Percentiles rank a stretch among this genome's conserved stretches.
phyloP scores from a whole-genome alignment of 2,797 vertebrate species.

The Manis javanica region DNA sequence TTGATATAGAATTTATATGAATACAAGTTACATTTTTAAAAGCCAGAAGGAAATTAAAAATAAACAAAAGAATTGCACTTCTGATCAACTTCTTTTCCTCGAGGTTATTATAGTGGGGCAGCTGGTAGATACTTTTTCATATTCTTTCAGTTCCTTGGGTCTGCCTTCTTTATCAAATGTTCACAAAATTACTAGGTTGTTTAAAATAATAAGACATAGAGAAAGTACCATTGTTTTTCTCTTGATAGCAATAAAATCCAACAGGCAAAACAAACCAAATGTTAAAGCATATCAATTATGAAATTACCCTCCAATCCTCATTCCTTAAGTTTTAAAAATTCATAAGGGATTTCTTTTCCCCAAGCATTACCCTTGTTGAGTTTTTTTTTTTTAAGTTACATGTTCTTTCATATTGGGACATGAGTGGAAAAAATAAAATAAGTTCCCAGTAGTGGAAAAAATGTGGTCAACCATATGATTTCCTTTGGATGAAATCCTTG shows the following conservation, averaged over 20 bases:
- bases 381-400: not conserved
- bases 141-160: conserved; percentile 38
- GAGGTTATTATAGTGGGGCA: conserved; percentile 59
- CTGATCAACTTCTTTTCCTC: conserved; percentile 63
- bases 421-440: not conserved
- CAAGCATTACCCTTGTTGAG: not conserved
- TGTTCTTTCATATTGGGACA: not conserved
- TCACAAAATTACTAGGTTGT: not conserved
- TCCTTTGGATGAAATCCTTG: conserved; percentile 31
- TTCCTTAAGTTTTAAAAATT: conserved; percentile 39
- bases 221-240: conserved; percentile 59
- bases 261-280: conserved; percentile 42
- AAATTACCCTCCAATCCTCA: conserved; percentile 51
- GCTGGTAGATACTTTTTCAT: conserved; percentile 61
- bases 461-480: not conserved
- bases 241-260: conserved; percentile 17
- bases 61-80: conserved; percentile 77
- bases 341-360: not conserved
- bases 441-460: not conserved
- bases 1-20: conserved; percentile 75
- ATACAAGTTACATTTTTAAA: conserved; percentile 77
- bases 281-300: conserved; percentile 51
- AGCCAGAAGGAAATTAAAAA: conserved; percentile 66
- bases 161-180: conserved; percentile 16
- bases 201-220: conserved; percentile 64